Conservation (phyloP, 2,888 invertebrate genomes). For the Tetanocera ferruginea region DNA sequence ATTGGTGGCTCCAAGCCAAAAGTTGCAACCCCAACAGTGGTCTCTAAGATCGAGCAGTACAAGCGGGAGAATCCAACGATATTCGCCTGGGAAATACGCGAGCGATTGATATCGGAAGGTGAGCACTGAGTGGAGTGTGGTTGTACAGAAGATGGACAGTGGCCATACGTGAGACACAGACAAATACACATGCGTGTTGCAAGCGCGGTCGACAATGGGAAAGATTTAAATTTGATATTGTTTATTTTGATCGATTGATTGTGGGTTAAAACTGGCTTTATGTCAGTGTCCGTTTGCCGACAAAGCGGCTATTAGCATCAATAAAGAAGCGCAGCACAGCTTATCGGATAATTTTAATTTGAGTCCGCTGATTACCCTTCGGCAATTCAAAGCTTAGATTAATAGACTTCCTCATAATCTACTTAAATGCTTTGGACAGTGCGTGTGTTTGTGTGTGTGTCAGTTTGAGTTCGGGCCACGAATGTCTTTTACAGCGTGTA, state of each 20-base stretch:
- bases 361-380: background rate
- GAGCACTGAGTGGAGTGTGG: constrained; percentile 63
- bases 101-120: constrained; percentile 97
- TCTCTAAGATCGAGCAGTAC: constrained; percentile 98
- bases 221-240: constrained; percentile 42
- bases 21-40: constrained; percentile 97
- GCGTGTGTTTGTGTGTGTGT: background rate
- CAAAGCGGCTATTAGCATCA: constrained; percentile 35
- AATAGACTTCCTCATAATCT: background rate
- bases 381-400: background rate
- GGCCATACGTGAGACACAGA: constrained; percentile 17
- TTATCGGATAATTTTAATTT: constrained; percentile 5
- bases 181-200: constrained; percentile 1
- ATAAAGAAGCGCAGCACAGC: background rate
- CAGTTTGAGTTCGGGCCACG: background rate
- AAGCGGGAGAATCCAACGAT: constrained; percentile 98
- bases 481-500: background rate
- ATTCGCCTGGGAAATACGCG: constrained; percentile 98
- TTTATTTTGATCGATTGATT: constrained; percentile 55
- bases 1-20: constrained; percentile 98
- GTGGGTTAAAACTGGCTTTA: constrained; percentile 42
- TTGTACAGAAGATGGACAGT: constrained; percentile 17
- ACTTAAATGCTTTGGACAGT: background rate
- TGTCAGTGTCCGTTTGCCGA: constrained; percentile 30
- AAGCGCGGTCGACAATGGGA: background rate